phyloP scores from a whole-genome alignment of 2,888 invertebrate species.

The Mylabris sibirica region DNA sequence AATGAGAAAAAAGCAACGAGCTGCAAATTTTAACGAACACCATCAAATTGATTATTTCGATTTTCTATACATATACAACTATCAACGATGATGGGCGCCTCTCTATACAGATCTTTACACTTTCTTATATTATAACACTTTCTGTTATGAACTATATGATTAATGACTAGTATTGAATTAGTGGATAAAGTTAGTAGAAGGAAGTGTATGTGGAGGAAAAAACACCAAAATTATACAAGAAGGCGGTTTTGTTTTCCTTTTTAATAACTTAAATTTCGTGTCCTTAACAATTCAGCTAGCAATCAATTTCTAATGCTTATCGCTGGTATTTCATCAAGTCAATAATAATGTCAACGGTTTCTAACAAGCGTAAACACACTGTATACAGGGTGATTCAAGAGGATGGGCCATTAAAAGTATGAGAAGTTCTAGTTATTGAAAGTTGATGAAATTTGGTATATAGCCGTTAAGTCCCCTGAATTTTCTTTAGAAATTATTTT shows the following conservation, averaged over 20 bases:
- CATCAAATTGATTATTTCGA: no score
- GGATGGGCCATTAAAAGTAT: no score
- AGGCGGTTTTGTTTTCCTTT: not conserved
- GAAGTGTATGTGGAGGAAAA: not conserved
- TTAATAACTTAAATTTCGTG: not conserved
- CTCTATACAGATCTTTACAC: not conserved
- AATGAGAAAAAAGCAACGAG: no score
- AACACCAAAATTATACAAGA: not conserved
- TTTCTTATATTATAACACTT: not conserved
- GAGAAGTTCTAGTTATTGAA: no score
- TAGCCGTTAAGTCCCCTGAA: no score
- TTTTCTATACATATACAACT: no score
- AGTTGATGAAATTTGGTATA: no score
- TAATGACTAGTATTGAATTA: not conserved
- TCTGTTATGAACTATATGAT: not conserved
- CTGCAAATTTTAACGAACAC: no score
- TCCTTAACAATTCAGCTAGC: not conserved
- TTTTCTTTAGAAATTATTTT: no score
- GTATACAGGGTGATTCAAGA: no score
- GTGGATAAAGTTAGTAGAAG: not conserved
- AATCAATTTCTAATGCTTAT: not conserved
- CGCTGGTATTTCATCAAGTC: not conserved
- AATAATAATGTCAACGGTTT: not conserved
- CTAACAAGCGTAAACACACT: not conserved
- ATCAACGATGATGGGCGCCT: no score